A percentile compares a stretch with the other conserved stretches of the same genome.
Evolutionary conservation across 2,797 vertebrate species (phyloP).

Genomic region (Intellagama lesueurii): DNA sequence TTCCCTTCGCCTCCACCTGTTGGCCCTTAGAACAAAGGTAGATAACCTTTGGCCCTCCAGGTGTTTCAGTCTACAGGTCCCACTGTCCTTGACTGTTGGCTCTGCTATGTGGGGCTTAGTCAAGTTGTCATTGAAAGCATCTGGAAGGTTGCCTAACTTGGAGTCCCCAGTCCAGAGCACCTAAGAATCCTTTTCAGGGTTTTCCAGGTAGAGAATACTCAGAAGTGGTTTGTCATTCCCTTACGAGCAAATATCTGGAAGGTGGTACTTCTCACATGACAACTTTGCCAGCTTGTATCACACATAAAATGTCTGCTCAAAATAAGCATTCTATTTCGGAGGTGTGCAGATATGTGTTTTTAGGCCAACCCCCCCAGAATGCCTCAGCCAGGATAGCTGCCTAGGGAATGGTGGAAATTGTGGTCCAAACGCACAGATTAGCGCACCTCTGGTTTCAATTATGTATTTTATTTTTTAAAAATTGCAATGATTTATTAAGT

Average conservation of each 20-base stretch:
- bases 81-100: neutral
- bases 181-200: no score
- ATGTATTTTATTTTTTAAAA: no score
- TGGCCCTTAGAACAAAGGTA: neutral
- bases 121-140: neutral
- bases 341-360: neutral
- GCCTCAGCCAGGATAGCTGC: neutral
- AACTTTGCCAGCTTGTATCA: no score
- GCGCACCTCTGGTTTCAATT: no score
- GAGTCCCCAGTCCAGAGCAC: neutral
- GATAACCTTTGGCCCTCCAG: neutral
- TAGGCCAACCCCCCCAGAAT: neutral
- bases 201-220: no score
- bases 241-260: no score
- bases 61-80: neutral
- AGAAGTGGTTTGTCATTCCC: no score
- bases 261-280: no score
- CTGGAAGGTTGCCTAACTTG: neutral
- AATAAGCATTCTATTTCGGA: neutral
- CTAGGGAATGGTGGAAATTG: neutral
- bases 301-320: neutral
- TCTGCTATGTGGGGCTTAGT: neutral
- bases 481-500: no score
- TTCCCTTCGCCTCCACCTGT: neutral
- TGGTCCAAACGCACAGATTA: neutral